These are phyloP conservation scores for Drosophila vallismaia DNA, from an alignment of 2,888 invertebrate species.

Conservation along the genomic window DNA sequence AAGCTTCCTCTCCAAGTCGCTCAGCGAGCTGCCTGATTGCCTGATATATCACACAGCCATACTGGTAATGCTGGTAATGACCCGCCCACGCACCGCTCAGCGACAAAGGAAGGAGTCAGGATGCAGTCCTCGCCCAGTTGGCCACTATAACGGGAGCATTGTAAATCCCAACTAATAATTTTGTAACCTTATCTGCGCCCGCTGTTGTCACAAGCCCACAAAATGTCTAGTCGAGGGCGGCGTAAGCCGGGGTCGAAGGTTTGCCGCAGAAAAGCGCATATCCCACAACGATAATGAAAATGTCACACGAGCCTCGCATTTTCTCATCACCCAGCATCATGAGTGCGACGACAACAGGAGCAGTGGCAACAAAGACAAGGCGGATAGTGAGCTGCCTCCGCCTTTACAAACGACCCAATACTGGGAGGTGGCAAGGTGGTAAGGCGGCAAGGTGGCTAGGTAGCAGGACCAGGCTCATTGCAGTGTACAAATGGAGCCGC, in stretches of 20 bases:
- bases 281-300: slow-evolving; percentile 82
- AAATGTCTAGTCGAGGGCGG: neutral
- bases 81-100: slow-evolving; percentile 12
- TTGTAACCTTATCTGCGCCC: slow-evolving; percentile 79
- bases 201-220: slow-evolving; percentile 57
- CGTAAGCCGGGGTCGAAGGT: slow-evolving; percentile 23
- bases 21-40: slow-evolving; percentile 25
- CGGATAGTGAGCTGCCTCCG: slow-evolving; percentile 36
- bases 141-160: slow-evolving; percentile 63
- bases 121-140: slow-evolving; percentile 14
- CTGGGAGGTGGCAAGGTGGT: slow-evolving; percentile 16
- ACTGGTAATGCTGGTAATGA: slow-evolving; percentile 16
- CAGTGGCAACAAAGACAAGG: slow-evolving; percentile 28
- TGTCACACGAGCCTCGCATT: slow-evolving; percentile 82
- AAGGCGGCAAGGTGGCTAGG: slow-evolving; percentile 4
- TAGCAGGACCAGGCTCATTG: slow-evolving; percentile 28
- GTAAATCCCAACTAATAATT: slow-evolving; percentile 81
- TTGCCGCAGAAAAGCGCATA: slow-evolving; percentile 65
- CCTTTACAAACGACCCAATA: slow-evolving; percentile 57
- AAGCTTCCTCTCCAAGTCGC: neutral
- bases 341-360: slow-evolving; percentile 36
- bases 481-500: slow-evolving; percentile 55
- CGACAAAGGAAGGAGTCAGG: neutral
- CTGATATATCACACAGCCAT: slow-evolving; percentile 36
- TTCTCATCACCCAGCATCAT: slow-evolving; percentile 77